Conservation (phyloP, 2,113 vertebrate genomes). For the Callaeas wilsoni region DNA sequence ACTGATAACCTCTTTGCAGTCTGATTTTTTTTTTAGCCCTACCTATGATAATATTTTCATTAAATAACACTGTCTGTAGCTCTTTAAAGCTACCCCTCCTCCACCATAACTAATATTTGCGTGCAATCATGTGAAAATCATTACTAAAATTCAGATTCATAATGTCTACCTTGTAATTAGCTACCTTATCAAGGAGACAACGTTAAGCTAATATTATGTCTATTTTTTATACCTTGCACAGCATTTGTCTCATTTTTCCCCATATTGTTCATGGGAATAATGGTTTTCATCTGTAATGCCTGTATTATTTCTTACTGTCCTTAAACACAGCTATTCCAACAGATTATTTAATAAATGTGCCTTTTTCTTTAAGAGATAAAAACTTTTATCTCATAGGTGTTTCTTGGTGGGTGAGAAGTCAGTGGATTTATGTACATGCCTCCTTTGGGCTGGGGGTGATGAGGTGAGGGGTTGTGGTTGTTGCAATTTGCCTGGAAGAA, state of each 20-base stretch:
- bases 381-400: neutral
- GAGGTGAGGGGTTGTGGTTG: fast-evolving
- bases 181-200: neutral
- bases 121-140: neutral
- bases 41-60: neutral
- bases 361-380: neutral
- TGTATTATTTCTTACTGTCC: neutral
- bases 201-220: neutral
- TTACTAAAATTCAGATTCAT: neutral
- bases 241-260: neutral
- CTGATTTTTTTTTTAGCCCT: neutral
- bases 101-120: neutral
- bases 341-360: neutral
- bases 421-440: fast-evolving
- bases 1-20: neutral
- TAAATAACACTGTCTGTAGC: neutral
- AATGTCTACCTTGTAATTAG: neutral
- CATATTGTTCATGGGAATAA: neutral
- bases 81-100: neutral
- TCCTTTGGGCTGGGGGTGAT: neutral
- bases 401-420: neutral
- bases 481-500: neutral
- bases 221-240: neutral
- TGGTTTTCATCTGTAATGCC: neutral
- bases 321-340: neutral